These are phyloP conservation scores for Drosophila mulleri DNA, from an alignment of 2,888 invertebrate genomes.

Conservation along the genomic window DNA sequence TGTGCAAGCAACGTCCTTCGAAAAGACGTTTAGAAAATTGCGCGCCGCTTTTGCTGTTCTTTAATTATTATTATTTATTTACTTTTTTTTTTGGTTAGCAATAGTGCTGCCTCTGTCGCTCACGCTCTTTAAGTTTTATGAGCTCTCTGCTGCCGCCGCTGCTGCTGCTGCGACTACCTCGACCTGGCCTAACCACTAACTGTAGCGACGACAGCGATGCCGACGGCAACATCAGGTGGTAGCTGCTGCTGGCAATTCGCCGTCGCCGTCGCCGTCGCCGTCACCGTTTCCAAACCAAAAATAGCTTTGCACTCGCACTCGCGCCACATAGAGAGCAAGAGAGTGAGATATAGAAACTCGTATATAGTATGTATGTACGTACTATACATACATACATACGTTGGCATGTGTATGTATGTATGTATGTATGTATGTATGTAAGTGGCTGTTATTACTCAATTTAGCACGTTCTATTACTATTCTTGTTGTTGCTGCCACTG, in stretches of 20 bases:
- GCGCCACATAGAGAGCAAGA: slow-evolving; percentile 15
- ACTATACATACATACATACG: background rate
- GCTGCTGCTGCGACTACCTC: slow-evolving; percentile 39
- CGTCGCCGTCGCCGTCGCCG: slow-evolving; percentile 14
- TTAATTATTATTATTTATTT: slow-evolving; percentile 7
- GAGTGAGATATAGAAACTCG: background rate
- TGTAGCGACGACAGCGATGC: slow-evolving; percentile 18
- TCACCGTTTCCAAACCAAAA: slow-evolving; percentile 45
- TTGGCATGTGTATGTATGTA: slow-evolving; percentile 11
- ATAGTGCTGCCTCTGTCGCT: slow-evolving; percentile 8
- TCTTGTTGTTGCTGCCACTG: slow-evolving; percentile 17
- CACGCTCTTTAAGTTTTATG: background rate
- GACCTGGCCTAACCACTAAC: slow-evolving; percentile 60
- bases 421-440: slow-evolving; percentile 11
- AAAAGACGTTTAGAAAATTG: slow-evolving; percentile 28
- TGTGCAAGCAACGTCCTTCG: slow-evolving; percentile 32
- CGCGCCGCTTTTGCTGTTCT: slow-evolving; percentile 34
- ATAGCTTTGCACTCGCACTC: slow-evolving; percentile 49
- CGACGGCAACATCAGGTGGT: slow-evolving; percentile 52
- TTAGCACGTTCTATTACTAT: slow-evolving; percentile 47
- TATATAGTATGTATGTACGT: slow-evolving; percentile 6
- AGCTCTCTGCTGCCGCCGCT: slow-evolving; percentile 20
- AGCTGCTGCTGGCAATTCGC: slow-evolving; percentile 37
- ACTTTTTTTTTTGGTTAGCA: background rate
- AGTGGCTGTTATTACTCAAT: slow-evolving; percentile 44